Conservation (phyloP, 2,797 vertebrate species). For the Gadopsis marmoratus region DNA sequence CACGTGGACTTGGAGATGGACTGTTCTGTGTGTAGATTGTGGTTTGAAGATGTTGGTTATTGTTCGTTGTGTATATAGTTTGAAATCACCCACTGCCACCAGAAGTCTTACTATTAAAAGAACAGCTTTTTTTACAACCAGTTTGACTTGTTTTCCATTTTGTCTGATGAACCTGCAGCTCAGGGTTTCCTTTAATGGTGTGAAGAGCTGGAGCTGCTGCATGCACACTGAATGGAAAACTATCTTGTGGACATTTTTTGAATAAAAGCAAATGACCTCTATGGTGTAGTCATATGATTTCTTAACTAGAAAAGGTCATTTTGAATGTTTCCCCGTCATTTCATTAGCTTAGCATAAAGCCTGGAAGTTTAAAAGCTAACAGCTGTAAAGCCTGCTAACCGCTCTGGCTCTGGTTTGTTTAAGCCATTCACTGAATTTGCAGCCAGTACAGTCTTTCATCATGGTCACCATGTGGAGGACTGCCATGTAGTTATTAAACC, state of each 20-base stretch:
- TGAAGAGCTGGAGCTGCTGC: constrained; percentile 19
- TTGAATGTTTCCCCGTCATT: not conserved
- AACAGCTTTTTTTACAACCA: constrained; percentile 86
- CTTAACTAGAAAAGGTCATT: not conserved
- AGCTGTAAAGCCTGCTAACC: not conserved
- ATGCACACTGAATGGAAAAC: constrained; percentile 15
- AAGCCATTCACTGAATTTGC: not conserved
- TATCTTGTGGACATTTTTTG: constrained; percentile 29
- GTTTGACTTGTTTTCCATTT: constrained; percentile 27
- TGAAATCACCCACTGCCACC: constrained; percentile 93
- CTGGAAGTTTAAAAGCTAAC: not conserved
- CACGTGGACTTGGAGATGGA: constrained; percentile 84
- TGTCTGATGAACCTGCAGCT: not conserved
- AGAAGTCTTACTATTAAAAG: constrained; percentile 91
- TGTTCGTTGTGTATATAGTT: constrained; percentile 88
- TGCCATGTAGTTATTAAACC: not conserved
- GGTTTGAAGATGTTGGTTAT: constrained; percentile 89
- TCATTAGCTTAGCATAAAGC: too few relatives aligned
- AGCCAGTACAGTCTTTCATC: not conserved
- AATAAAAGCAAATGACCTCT: constrained; percentile 6
- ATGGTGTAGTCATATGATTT: not conserved
- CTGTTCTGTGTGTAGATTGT: constrained; percentile 91
- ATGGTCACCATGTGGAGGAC: too few relatives aligned
- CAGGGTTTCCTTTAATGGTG: not conserved
- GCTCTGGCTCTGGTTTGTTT: not conserved